Conservation (phyloP, 2,888 invertebrate species). For the Volucella bombylans region DNA sequence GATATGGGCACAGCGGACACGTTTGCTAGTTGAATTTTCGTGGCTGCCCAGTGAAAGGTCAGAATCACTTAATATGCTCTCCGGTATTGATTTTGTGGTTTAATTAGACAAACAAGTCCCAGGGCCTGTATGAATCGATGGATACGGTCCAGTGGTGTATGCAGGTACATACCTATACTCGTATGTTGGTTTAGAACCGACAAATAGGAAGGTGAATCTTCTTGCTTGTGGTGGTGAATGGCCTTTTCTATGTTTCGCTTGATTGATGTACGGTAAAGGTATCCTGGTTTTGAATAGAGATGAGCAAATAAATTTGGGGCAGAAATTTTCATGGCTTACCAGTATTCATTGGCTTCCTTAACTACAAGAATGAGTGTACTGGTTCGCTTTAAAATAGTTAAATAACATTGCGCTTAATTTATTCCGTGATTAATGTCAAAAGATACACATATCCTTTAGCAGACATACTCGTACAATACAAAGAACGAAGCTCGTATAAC, state of each 20-base stretch:
- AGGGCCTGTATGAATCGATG: constrained; percentile 11
- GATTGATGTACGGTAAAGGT: constrained; percentile 39
- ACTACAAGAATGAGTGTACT: no score
- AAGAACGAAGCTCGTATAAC: neutral
- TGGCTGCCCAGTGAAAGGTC: constrained; percentile 65
- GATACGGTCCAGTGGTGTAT: constrained; percentile 15
- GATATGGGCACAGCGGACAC: constrained; percentile 31
- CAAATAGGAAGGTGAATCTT: constrained; percentile 11
- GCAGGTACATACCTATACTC: neutral
- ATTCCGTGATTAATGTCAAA: constrained; percentile 22
- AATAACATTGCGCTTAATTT: neutral
- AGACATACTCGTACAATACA: neutral
- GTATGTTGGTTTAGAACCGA: neutral
- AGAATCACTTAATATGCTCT: constrained; percentile 67
- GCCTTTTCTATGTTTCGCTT: constrained; percentile 20
- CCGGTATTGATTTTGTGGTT: constrained; percentile 70
- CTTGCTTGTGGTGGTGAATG: constrained; percentile 29
- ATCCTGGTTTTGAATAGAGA: neutral
- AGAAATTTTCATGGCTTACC: no score
- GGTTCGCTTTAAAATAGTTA: no score
- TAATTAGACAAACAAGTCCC: constrained; percentile 71
- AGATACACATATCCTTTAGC: neutral
- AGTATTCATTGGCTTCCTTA: no score
- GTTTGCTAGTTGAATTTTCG: constrained; percentile 64
- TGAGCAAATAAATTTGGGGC: no score